phyloP scores from a whole-genome alignment of 2,113 vertebrate species.

The Pelecanoides urinatrix region DNA sequence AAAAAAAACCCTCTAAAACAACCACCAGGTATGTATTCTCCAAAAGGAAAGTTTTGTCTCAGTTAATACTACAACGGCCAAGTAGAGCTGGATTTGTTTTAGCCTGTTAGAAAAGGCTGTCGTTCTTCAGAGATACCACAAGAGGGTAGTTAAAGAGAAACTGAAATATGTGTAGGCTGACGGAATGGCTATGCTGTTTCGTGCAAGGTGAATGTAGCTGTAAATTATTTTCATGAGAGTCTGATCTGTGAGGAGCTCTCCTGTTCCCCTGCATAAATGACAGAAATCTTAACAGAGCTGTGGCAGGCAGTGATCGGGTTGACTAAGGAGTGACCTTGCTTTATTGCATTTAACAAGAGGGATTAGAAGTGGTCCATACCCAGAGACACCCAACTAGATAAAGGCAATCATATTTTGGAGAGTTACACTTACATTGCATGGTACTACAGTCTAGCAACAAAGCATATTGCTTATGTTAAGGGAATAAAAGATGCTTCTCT shows the following conservation, averaged over 20 bases:
- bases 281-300: not conserved
- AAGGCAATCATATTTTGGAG: not conserved
- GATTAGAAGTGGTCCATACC: not conserved
- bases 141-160: slow-evolving; percentile 51
- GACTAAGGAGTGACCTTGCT: not conserved
- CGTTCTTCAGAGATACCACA: slow-evolving; percentile 33
- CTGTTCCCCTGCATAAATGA: not conserved
- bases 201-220: not conserved
- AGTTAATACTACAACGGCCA: not conserved
- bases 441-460: not conserved
- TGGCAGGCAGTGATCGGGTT: not conserved
- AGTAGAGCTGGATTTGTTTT: not conserved
- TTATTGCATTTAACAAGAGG: not conserved
- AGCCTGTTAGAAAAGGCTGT: not conserved
- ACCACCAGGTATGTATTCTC: not conserved
- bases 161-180: not conserved
- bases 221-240: not conserved
- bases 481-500: not conserved
- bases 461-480: not conserved
- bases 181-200: not conserved
- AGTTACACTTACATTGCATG: not conserved
- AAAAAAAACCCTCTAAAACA: not conserved
- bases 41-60: not conserved
- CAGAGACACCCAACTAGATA: not conserved
- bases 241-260: not conserved